Base-by-base conservation (phyloP, 2,888 invertebrate species). In the Polietes domitor region DNA sequence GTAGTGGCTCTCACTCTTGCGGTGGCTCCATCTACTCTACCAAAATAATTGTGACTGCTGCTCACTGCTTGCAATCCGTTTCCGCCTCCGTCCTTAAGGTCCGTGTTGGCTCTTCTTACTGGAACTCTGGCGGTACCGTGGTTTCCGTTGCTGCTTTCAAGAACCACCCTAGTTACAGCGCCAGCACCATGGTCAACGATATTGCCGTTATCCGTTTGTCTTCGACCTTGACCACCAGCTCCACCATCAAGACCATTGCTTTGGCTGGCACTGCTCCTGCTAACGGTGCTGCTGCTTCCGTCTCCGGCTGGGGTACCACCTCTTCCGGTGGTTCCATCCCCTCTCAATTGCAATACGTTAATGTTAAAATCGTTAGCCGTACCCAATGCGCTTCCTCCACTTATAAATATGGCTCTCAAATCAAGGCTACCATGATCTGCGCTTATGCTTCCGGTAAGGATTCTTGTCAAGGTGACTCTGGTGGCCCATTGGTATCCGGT, bases 1-100 rank as follows among this genome's bases (percentile, higher is more conserved):
- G 87, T 19, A 87, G 90, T 19, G 93, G 93, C 1, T 87, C 90
- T 0, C 94, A 94, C 85, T 89, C 91, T 0, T 95, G 95, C 86
- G 94, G 95, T 0, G 94, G 94, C 0, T 89, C 93, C 7, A 90
- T 95, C 9, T 92, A 93, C 61, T 89, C 88, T 19, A 89, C 92
- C 50, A 93, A 93, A 28, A 86, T 88, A 10, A 92, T 94, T 4
- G 82, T 95, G 0, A 95, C 94, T 0, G 94, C 94, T n/a, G 95
- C 94, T 3, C 94, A 95, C 87, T 95, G 95, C 86, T 91, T 91
- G 70, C 78, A 92, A 58, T 50, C 55, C 24, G 77, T 74, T 0
- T 32, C 85, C 0, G 76, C 63, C 6, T 74, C 80, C 2, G 32
- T n/a, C 0, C 50, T 87, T 19, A 81, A 37, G 7, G 43, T 87